phyloP scores from a whole-genome alignment of 2,888 invertebrate genomes.

The Barypeithes pellucidus region DNA sequence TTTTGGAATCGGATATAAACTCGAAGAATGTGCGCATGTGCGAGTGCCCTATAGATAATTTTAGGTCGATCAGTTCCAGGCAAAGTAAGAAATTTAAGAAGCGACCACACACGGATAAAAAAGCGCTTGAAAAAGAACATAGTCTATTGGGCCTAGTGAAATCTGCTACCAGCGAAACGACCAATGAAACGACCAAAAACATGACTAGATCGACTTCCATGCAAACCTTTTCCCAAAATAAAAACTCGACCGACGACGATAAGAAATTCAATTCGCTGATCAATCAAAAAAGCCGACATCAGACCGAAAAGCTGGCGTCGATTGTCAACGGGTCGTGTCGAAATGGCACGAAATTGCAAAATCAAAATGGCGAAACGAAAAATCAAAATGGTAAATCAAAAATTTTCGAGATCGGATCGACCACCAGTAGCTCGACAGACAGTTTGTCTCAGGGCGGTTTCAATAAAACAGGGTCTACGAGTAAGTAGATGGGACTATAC shows the following conservation, averaged over 20 bases:
- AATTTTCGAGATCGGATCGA: conserved; percentile 60
- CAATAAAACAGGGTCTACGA: conserved; percentile 48
- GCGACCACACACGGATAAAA: conserved; percentile 1
- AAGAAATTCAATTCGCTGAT: conserved; percentile 61
- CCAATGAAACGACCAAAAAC: conserved; percentile 56
- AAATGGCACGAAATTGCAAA: conserved; percentile 40
- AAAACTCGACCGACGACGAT: conserved; percentile 69
- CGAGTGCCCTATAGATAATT: conserved; percentile 26
- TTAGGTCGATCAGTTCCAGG: conserved; percentile 17
- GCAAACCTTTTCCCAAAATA: conserved; percentile 69
- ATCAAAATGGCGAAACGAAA: conserved; percentile 48
- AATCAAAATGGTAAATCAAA: conserved; percentile 52
- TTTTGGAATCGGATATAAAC: conserved; percentile 13
- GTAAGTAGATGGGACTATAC: too few species aligned
- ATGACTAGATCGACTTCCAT: conserved; percentile 62
- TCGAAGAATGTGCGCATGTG: conserved; percentile 12
- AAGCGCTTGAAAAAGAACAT: conserved; percentile 50
- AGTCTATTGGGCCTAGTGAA: conserved; percentile 55
- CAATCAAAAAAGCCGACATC: conserved; percentile 53
- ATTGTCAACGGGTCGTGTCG: conserved; percentile 39
- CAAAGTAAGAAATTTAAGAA: conserved; percentile 36
- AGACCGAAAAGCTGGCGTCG: conserved; percentile 44
- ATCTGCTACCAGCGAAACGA: conserved; percentile 60
- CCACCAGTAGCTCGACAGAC: conserved; percentile 63
- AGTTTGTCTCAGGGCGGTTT: conserved; percentile 56